These are phyloP conservation scores for Aix galericulata DNA, from an alignment of 2,113 vertebrate genomes.

Conservation along the genomic window DNA sequence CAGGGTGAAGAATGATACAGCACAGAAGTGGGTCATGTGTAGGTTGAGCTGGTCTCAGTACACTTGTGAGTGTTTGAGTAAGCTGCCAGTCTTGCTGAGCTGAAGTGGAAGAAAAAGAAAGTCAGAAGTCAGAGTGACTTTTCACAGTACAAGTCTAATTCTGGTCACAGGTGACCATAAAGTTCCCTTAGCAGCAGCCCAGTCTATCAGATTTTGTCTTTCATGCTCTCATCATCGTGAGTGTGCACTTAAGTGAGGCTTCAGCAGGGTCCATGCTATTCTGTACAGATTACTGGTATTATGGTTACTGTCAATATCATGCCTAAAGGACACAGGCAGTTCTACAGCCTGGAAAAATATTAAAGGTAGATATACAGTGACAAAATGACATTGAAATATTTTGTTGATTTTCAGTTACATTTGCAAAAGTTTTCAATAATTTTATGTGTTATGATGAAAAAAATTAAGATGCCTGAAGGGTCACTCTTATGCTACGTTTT, in stretches of 20 bases:
- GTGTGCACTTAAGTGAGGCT: not conserved
- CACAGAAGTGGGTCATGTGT: not conserved
- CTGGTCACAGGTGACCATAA: not conserved
- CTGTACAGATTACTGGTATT: accelerated
- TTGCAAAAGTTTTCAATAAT: not conserved
- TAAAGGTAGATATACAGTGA: not conserved
- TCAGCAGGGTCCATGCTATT: not conserved
- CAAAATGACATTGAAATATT: not conserved
- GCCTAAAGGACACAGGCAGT: not conserved
- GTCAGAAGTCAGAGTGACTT: not conserved
- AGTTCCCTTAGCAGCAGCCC: not conserved
- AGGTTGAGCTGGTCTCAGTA: not conserved
- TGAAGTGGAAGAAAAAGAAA: not conserved
- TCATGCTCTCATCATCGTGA: not conserved
- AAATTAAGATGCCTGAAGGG: not conserved
- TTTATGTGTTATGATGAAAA: not conserved
- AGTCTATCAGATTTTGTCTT: too few species aligned
- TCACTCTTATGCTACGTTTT: not conserved
- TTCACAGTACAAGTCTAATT: too few species aligned
- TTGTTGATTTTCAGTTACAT: not conserved
- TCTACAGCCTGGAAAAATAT: not conserved
- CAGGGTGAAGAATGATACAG: not conserved
- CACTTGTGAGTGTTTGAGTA: accelerated
- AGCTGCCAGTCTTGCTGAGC: not conserved
- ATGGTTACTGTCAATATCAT: accelerated